Conservation (phyloP, 2,797 vertebrate species). For the Huso huso region DNA sequence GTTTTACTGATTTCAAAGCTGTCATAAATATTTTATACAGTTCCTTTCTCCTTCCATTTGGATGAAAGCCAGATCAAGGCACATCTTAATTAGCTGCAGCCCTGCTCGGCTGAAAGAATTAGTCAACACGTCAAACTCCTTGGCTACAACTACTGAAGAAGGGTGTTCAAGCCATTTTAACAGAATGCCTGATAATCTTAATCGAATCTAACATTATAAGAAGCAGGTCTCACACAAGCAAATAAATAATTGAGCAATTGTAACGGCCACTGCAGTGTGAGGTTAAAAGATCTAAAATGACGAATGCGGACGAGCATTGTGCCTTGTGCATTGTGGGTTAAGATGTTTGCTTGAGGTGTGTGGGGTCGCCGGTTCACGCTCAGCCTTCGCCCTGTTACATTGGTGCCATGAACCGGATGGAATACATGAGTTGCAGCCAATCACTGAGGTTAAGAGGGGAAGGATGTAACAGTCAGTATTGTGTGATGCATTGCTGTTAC, state of each 20-base stretch:
- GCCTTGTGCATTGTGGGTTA: too few relatives aligned
- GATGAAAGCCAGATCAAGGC: conserved; percentile 28
- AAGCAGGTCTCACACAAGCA: conserved; percentile 16
- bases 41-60: conserved; percentile 22
- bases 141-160: conserved; percentile 11
- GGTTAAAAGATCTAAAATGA: too few relatives aligned
- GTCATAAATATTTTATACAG: conserved; percentile 33
- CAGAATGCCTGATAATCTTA: conserved; percentile 31
- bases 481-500: too few relatives aligned
- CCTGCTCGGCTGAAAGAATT: conserved; percentile 20
- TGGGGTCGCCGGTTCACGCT: too few relatives aligned
- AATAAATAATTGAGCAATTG: conserved; percentile 16
- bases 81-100: conserved; percentile 32
- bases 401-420: too few relatives aligned
- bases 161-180: conserved; percentile 18
- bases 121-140: conserved; percentile 25
- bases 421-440: too few relatives aligned
- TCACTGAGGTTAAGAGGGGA: too few relatives aligned
- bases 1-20: conserved; percentile 16
- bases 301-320: too few relatives aligned
- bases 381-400: too few relatives aligned
- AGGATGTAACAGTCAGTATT: too few relatives aligned
- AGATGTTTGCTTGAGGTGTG: too few relatives aligned
- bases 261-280: too few relatives aligned
- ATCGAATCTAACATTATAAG: conserved; percentile 36